phyloP scores from a whole-genome alignment of 2,113 vertebrate genomes.

The Globicephala melas region DNA sequence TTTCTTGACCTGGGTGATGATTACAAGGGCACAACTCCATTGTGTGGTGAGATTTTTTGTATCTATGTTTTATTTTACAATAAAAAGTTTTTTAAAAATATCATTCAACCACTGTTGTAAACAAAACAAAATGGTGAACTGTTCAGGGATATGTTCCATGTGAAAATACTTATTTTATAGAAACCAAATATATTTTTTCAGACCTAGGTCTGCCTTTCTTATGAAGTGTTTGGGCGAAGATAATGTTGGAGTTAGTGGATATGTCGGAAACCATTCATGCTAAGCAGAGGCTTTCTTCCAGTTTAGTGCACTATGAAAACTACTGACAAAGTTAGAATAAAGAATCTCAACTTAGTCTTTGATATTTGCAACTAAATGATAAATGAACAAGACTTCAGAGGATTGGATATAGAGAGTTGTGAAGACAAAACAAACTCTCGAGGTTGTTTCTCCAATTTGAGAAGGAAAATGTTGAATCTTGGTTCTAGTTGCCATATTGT shows the following conservation, averaged over 20 bases:
- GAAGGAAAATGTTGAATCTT: conserved; percentile 6
- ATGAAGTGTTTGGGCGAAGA: neutral
- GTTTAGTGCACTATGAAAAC: neutral
- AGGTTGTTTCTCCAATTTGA: neutral
- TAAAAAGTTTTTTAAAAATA: neutral
- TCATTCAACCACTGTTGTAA: neutral
- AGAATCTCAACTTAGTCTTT: neutral
- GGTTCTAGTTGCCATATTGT: neutral
- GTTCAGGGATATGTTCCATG: neutral
- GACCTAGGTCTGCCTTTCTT: neutral
- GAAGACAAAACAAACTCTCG: neutral
- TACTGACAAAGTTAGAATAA: neutral
- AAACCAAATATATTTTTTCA: neutral
- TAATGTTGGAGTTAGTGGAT: neutral
- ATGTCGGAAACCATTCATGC: neutral
- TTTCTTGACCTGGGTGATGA: neutral
- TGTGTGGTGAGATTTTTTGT: neutral
- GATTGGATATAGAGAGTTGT: neutral
- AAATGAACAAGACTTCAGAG: neutral
- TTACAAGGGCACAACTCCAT: neutral
- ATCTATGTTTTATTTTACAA: conserved; percentile 11
- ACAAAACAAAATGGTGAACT: neutral
- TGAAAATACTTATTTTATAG: conserved; percentile 11
- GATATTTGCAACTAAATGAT: neutral
- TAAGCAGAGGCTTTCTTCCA: neutral